Evolutionary conservation across 1,140 invertebrate species (phyloP), one percentile per base, ranked within the genome.

Genomic region (Psilanteris sp.): DNA sequence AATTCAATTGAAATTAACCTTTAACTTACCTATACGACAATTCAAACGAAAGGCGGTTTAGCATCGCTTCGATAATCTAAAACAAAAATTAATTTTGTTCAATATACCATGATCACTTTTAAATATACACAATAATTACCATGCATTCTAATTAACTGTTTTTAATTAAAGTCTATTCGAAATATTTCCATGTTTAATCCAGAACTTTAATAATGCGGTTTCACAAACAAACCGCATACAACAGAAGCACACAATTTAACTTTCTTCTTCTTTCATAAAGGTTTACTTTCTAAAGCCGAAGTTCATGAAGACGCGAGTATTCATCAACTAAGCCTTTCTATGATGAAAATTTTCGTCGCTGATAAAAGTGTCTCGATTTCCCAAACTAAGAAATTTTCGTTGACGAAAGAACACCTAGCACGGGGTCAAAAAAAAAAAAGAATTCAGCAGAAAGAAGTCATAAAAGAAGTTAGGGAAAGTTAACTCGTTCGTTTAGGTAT

Each of bases 21-120:
- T 20, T 50, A 76, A 78, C 83, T 84, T 68, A 84, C 83, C 81
- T 81, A 75, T 74, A 72, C 48, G 52, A 67, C 39, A 66, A 70
- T 37, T 66, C 37, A 41, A 34, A 50, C 41, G 77, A 34, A 34
- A 18, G 61, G 70, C 79, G 78, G 66, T 76, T 73, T 73, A 50
- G 70, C 75, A 64, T 72, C 67, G 18, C 57, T 68, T 64, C 27
- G 29, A 64, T 83, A 80, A 84, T 83, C 83, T 83, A 76, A 16
- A 82, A 84, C 73, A 76, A 32, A 32, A 10, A 3, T 2, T 1
- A 11, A 13, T 11, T 32, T 9, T 13, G 11, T 32, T 9, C 29
- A 31, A 31, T 31, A 31, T 0, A 9, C 9, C 4, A 11, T 31
- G 5, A 20, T 20, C 18, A 20, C 18, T 2, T 20, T 20, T 20